These are phyloP conservation scores for Falco novaeseelandiae DNA, from an alignment of 2,797 vertebrate genomes.

Conservation along the genomic window DNA sequence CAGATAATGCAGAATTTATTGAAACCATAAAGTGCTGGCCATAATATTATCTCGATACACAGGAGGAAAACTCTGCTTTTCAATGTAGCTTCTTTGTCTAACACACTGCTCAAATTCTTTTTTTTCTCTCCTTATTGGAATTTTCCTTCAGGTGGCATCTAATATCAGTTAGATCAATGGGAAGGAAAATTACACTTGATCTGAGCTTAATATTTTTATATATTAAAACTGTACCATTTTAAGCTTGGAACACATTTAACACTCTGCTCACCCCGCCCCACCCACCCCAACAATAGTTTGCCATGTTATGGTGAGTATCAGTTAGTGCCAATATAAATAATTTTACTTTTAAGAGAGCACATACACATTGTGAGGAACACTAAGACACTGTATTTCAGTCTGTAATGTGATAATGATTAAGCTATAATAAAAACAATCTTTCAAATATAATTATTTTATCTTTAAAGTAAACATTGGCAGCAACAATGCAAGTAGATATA, in stretches of 20 bases:
- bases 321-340: neutral
- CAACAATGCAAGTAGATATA: neutral
- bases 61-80: neutral
- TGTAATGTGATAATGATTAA: neutral
- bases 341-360: neutral
- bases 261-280: neutral
- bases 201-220: neutral
- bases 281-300: neutral
- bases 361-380: neutral
- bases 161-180: neutral
- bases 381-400: neutral
- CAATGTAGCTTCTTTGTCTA: neutral
- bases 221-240: neutral
- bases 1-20: neutral
- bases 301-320: neutral
- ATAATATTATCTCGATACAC: neutral
- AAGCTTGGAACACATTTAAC: neutral
- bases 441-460: neutral
- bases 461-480: neutral
- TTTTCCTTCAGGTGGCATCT: neutral
- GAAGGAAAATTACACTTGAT: neutral
- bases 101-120: neutral
- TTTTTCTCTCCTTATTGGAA: neutral
- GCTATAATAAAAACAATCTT: neutral
- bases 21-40: neutral